Percentiles rank a stretch among this genome's conserved stretches.
These are phyloP conservation scores for Plutella xylostella DNA, from an alignment of 2,888 invertebrate species.

Conservation along the genomic window DNA sequence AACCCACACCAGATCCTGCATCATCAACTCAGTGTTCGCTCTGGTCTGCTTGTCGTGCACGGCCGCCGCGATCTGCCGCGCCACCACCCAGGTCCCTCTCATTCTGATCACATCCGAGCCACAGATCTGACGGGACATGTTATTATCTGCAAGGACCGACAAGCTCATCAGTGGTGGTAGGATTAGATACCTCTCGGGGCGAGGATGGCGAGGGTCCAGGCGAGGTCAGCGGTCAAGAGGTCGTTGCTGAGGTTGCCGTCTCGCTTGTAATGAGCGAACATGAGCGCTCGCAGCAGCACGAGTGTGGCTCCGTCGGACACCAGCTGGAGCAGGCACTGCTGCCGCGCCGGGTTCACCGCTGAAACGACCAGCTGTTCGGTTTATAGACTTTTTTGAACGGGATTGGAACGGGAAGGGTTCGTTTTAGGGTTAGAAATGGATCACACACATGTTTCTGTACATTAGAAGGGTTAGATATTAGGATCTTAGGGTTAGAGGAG, in stretches of 20 bases:
- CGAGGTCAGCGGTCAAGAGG: conserved; percentile 67
- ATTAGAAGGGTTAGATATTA: no score
- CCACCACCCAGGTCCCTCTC: conserved; percentile 63
- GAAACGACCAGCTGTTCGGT: conserved; percentile 41
- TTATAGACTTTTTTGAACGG: no score
- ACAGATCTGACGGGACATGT: conserved; percentile 48
- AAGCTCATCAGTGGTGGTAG: conserved; percentile 19
- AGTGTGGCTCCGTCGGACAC: conserved; percentile 67
- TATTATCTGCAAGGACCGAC: conserved; percentile 62
- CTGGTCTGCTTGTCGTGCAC: conserved; percentile 58
- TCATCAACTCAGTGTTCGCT: conserved; percentile 49
- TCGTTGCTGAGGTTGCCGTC: conserved; percentile 62
- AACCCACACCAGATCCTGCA: conserved; percentile 70
- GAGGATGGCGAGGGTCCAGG: conserved; percentile 72
- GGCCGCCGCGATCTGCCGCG: conserved; percentile 55
- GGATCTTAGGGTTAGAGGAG: no score
- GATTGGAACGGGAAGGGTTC: no score
- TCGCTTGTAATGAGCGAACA: conserved; percentile 62
- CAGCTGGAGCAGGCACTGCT: conserved; percentile 65
- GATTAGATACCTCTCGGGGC: conserved; percentile 59
- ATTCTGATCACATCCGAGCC: conserved; percentile 55
- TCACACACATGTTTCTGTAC: no score
- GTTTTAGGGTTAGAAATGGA: no score
- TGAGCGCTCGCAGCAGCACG: conserved; percentile 65
- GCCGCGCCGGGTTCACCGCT: conserved; percentile 64